Conservation (phyloP, 2,888 invertebrate genomes). For the Perizoma flavofasciatum region DNA sequence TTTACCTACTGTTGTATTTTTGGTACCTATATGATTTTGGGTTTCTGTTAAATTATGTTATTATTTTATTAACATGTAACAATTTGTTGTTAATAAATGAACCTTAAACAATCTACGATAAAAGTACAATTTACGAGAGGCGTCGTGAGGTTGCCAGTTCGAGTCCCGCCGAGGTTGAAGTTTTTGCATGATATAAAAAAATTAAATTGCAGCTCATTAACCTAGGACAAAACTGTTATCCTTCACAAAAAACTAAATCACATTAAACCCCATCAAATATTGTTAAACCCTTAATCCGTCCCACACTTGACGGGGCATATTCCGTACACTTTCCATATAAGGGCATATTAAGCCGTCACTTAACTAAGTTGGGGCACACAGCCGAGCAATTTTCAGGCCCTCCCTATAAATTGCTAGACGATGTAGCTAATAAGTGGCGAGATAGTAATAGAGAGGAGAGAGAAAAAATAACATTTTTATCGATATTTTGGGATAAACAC, state of each 20-base stretch:
- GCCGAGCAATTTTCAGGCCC: conserved; percentile 67
- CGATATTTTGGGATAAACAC: background rate
- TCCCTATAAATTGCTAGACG: conserved; percentile 72
- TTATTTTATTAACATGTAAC: no score
- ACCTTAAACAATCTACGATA: no score
- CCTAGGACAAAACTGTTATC: no score
- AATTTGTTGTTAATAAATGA: no score
- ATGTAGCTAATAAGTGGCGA: conserved; percentile 75
- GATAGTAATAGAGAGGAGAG: conserved; percentile 60
- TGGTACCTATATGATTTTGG: no score
- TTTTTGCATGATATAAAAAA: no score
- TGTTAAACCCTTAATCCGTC: conserved; percentile 25
- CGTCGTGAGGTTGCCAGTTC: no score
- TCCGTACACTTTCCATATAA: conserved; percentile 43
- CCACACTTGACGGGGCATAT: conserved; percentile 7
- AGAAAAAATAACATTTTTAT: conserved; percentile 42
- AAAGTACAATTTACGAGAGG: no score
- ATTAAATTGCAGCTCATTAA: no score
- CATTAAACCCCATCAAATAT: conserved; percentile 28
- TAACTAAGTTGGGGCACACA: conserved; percentile 60
- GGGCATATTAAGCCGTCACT: conserved; percentile 64
- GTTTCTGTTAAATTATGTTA: no score
- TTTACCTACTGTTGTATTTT: no score
- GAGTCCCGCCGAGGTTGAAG: no score
- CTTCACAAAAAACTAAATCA: conserved; percentile 11